Base-by-base conservation (phyloP, 2,888 invertebrate species). In the Nezara viridula region DNA sequence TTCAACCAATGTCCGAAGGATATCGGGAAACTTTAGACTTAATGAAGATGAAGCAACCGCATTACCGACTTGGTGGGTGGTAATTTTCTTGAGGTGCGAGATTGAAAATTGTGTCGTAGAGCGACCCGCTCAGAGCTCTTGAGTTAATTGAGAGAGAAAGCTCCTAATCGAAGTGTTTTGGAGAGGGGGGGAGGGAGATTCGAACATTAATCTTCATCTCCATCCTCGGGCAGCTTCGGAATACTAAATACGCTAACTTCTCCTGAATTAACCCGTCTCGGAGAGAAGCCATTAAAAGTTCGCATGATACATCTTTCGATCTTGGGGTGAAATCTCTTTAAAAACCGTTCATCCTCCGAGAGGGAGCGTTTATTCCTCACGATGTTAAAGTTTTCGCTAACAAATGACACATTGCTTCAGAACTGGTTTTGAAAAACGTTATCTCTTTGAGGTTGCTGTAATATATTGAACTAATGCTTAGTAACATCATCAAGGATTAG, bases 231-330 rank as follows among this genome's bases (percentile, higher is more conserved):
- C 81, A 21, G 4, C n/a, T 3, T 9, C 24, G 14, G 81, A 81
- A 81, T 81, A 81, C 81, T 81, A 81, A 81, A 40, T 47, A 81
- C 44, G 44, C 81, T n/a, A 81, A 81, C 81, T 81, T 81, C 81
- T 81, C 81, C 44, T 16, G 81, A 40, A 81, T 81, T n/a, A 81
- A 81, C 81, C 81, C 81, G 21, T 81, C 81, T 16, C 12, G n/a
- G 16, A n/a, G 3, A 81, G 44, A 47, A 47, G 44, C 81, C 81
- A 81, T 81, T 81, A 81, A 81, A 81, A 81, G 44, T 81, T 81
- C 24, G n/a, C 81, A 44, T 81, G 44, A 81, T 81, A 81, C 44
- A n/a, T 81, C 44, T 24, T 81, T 16, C 44, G 7, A 21, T 73
- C 66, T 73, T 37, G 19, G 66, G 0, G 19, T 73, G 10, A 73